Evolutionary conservation across 2,888 invertebrate genomes (phyloP).

Genomic region (Spilosoma lubricipeda): DNA sequence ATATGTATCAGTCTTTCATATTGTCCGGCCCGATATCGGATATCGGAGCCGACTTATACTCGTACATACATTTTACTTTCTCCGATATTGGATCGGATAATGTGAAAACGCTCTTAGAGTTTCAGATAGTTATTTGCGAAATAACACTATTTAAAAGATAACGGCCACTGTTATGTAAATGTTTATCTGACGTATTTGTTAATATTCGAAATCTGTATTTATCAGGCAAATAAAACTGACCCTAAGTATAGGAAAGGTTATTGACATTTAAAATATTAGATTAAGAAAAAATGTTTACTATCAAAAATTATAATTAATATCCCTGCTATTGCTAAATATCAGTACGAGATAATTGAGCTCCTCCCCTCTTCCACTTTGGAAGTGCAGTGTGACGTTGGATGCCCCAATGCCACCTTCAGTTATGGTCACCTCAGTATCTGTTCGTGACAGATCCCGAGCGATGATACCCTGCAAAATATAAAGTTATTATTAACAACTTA

Average conservation of each 20-base stretch:
- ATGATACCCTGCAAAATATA: slow-evolving; percentile 70
- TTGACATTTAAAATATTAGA: background rate
- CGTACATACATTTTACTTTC: no score
- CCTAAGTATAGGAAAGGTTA: background rate
- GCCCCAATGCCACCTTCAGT: slow-evolving; percentile 75
- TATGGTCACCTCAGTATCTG: slow-evolving; percentile 71
- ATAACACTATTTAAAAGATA: no score
- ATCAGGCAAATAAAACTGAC: no score
- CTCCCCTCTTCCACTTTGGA: slow-evolving; percentile 71
- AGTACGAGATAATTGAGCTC: slow-evolving; percentile 77
- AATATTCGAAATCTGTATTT: no score
- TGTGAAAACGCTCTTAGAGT: no score
- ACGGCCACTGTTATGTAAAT: no score
- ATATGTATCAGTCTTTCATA: no score
- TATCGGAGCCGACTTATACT: no score
- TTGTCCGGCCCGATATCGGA: no score
- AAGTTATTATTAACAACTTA: background rate
- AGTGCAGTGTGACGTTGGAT: slow-evolving; percentile 71
- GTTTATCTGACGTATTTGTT: no score
- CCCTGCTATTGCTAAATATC: slow-evolving; percentile 69
- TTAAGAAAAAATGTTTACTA: slow-evolving; percentile 21
- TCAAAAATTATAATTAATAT: slow-evolving; percentile 34
- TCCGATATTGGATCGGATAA: no score
- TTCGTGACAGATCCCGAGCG: slow-evolving; percentile 73
- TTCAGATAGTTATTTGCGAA: no score